These are phyloP conservation scores for Circaetus cinerascens DNA, from an alignment of 2,113 vertebrate genomes.

Conservation along the genomic window DNA sequence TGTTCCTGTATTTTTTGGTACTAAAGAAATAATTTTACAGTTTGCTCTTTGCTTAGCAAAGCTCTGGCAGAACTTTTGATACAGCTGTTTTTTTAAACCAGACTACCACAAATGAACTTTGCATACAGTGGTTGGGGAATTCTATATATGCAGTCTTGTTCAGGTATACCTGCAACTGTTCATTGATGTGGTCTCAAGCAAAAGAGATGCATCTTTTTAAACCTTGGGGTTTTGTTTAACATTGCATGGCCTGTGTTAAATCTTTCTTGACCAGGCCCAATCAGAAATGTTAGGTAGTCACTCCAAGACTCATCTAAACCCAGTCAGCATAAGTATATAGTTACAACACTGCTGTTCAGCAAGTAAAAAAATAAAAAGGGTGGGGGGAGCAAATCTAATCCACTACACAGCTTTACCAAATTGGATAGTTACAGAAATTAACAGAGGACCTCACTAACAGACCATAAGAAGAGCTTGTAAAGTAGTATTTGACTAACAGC, in stretches of 20 bases:
- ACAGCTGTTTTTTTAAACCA: background rate
- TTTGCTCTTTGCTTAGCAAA: background rate
- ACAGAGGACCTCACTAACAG: background rate
- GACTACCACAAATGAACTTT: background rate
- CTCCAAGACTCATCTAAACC: background rate
- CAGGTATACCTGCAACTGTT: too few species aligned
- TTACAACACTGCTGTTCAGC: background rate
- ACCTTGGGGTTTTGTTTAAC: background rate
- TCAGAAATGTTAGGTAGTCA: background rate
- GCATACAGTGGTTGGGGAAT: background rate
- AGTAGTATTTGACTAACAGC: background rate
- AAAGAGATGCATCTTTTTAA: background rate
- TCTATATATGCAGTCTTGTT: background rate
- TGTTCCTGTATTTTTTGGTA: background rate
- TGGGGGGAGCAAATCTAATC: background rate
- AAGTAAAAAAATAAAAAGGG: background rate
- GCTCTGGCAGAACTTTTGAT: background rate
- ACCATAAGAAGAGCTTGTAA: background rate
- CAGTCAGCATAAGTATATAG: background rate
- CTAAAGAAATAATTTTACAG: background rate
- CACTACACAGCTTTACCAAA: background rate
- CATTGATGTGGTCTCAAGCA: background rate
- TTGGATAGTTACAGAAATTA: background rate
- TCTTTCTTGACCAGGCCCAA: background rate
- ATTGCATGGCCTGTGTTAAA: background rate